Percentiles rank a stretch among this genome's conserved stretches.
Evolutionary conservation across 1,140 invertebrate species (phyloP).

Genomic region (Papilio polytes): DNA sequence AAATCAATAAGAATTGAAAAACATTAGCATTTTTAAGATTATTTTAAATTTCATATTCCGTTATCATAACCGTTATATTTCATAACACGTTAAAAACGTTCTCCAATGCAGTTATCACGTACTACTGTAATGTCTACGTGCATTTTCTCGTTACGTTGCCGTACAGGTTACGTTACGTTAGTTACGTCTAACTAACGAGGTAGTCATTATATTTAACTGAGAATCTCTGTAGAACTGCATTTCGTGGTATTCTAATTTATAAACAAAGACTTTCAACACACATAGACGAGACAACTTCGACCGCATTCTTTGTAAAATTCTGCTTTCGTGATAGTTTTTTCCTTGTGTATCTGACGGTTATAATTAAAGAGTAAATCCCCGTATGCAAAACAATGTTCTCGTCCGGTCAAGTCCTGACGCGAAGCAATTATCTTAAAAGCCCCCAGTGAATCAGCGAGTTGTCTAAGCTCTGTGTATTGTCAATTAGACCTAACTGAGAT

Average conservation of each 20-base stretch:
- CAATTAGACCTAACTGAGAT: constrained; percentile 1
- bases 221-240: background rate
- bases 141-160: constrained; percentile 11
- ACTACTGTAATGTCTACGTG: background rate
- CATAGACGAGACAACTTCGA: too few species aligned
- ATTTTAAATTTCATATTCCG: background rate
- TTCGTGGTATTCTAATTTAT: background rate
- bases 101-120: constrained; percentile 17
- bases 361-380: background rate
- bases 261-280: background rate
- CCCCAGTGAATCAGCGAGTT: constrained; percentile 1
- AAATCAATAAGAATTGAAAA: background rate
- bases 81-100: constrained; percentile 26
- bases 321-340: too few species aligned
- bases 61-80: background rate
- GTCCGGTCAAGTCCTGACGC: background rate
- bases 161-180: constrained; percentile 6
- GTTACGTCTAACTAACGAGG: background rate
- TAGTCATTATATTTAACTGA: background rate
- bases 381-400: background rate
- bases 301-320: too few species aligned
- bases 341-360: too few species aligned
- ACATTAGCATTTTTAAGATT: background rate
- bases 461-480: background rate
- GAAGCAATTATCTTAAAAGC: constrained; percentile 7